Evolutionary conservation across 2,888 invertebrate species (phyloP), one percentile per base, ranked within the genome.

Genomic region (Agrotis segetum): DNA sequence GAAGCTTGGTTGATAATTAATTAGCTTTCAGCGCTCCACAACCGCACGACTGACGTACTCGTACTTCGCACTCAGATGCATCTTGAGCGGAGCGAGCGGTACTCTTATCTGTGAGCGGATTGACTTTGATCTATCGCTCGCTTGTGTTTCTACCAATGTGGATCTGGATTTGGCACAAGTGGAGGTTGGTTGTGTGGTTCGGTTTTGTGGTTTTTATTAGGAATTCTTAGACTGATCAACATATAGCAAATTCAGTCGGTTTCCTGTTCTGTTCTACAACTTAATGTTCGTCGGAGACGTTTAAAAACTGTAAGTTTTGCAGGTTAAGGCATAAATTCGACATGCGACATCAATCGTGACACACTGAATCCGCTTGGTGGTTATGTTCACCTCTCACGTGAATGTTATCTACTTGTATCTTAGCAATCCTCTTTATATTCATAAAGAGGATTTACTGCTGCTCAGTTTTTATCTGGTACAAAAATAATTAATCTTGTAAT

Each of bases 61-160:
- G 75, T 74, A 29, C 82, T 78, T 71, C 16, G 47, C 65, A 47
- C 82, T 78, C 71, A 29, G 50, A 58, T 81, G 83, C 74, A 82
- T 65, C 78, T 82, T 67, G 65, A 60, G 62, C 52, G 52, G 24
- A 53, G 69, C 46, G 46, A 67, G 49, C 71, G 49, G 60, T 19
- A 52, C 76, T 66, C 70, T 83, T 84, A 84, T 85, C 85, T 71
- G 72, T 50, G 69, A 69, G 46, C 50, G 50, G 73, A 71, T 75
- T 65, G 84, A 83, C 84, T 84, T 84, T 85, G 84, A 84, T 85
- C 78, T 77, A 78, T 78, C 47, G 59, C 60, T 74, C n/a, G 73
- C 71, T 74, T 71, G 59, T 68, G 77, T 81, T 77, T 82, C 78
- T 68, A 29, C 65, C 34, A 63, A 68, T 77, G 67, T 49, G 56